phyloP scores from a whole-genome alignment of 2,888 invertebrate species.

The Galerucella nymphaeae region DNA sequence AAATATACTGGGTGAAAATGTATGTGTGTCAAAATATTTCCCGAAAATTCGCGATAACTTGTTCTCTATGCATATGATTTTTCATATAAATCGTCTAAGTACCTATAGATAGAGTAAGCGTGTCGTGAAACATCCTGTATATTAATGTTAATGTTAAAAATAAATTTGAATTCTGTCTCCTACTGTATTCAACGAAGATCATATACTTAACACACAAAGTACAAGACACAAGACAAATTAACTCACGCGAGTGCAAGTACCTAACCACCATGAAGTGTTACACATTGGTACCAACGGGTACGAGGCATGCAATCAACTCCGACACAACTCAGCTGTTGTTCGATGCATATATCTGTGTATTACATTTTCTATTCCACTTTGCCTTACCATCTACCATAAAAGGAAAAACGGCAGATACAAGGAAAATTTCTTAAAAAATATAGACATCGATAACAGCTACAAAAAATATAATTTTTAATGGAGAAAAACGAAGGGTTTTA shows the following conservation, averaged over 20 bases:
- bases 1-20: too few species aligned
- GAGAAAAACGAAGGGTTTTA: too few species aligned
- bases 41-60: too few species aligned
- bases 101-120: too few species aligned
- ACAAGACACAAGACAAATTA: background rate
- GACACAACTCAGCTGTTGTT: conserved; percentile 18
- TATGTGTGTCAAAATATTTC: too few species aligned
- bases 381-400: background rate
- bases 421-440: background rate
- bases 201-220: background rate
- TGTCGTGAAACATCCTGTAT: too few species aligned
- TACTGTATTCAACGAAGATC: background rate
- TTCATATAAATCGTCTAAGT: too few species aligned
- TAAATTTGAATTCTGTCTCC: background rate
- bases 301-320: conserved; percentile 36
- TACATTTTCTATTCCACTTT: conserved; percentile 8
- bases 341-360: conserved; percentile 3
- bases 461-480: background rate
- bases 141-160: too few species aligned
- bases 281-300: conserved; percentile 53
- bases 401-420: background rate
- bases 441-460: background rate
- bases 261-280: conserved; percentile 55
- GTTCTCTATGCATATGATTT: too few species aligned
- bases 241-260: conserved; percentile 39